Base-by-base conservation (phyloP, 1,140 invertebrate species). In the Monomorium pharaonis region DNA sequence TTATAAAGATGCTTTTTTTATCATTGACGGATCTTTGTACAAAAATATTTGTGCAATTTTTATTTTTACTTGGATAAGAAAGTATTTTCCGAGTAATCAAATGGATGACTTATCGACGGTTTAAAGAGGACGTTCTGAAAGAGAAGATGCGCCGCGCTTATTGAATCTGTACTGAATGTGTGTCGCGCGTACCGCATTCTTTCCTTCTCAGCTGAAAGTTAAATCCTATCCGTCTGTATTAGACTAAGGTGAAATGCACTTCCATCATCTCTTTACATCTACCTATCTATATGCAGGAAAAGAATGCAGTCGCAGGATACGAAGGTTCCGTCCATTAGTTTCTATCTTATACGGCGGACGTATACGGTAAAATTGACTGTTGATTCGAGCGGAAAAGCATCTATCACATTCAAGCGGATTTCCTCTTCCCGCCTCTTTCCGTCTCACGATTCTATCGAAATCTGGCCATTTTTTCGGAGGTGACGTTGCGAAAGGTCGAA, bases 211-310 rank as follows among this genome's bases (percentile, higher is more conserved):
- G 62, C 70, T 88, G 84, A 84, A 86, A 90, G 89, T 91, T 85
- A 84, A 89, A 88, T 92, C 81, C 74, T 76, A 87, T 87, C 78
- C 87, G 76, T 47, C 85, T 37, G 44, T 84, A 85, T 89, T 87
- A 91, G 89, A 86, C 72, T 27, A 83, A 56, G 24, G 58, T 30
- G 74, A 78, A 74, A 88, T 88, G 83, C 86, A 88, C 84, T 80
- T 67, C 67, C 85, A 30, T 83, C 49, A 63, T 85, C 75, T 62
- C 37, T 27, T 78, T 85, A 42, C 78, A 62, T 65, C 2, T 21
- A 14, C 10, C 76, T 54, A 24, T 62, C 47, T 30, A 44, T 86
- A 14, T 12, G 30, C 60, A 21, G 37, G 51, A 56, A 56, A 83
- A 83, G 78, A 74, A 85, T 65, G 74, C 63, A 14, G 14, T 72